Evolutionary conservation across 2,888 invertebrate species (phyloP).

Genomic region (Andrena trimmerana): DNA sequence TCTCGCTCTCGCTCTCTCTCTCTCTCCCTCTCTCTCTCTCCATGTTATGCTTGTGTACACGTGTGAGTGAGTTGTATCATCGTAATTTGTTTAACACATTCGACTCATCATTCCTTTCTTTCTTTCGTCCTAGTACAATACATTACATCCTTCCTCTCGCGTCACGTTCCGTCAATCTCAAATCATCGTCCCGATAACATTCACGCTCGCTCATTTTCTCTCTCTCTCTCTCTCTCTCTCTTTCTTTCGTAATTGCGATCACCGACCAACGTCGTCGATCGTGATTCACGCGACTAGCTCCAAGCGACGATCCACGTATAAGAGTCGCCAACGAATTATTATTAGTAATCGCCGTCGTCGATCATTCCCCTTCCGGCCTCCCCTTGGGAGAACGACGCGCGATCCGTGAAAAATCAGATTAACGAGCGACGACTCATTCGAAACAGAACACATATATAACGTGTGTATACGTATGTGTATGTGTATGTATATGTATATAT

Average conservation of each 20-base stretch:
- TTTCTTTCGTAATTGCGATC: conserved; percentile 24
- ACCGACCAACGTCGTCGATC: conserved; percentile 22
- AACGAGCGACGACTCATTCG: conserved; percentile 40
- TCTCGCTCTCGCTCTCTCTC: no score
- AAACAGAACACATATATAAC: conserved; percentile 28
- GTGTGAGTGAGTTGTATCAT: conserved; percentile 1
- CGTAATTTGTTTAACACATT: conserved; percentile 13
- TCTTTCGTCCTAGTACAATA: conserved; percentile 4
- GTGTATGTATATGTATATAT: conserved; percentile 32
- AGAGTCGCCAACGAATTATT: conserved; percentile 32
- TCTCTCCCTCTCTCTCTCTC: no score
- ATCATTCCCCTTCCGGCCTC: conserved; percentile 46
- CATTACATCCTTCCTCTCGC: conserved; percentile 2
- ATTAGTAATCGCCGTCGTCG: conserved; percentile 32
- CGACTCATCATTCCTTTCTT: conserved; percentile 12
- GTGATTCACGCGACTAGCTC: conserved; percentile 70
- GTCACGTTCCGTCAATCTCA: conserved; percentile 30
- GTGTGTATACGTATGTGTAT: conserved; percentile 13
- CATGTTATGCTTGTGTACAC: neutral
- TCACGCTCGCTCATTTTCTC: conserved; percentile 28
- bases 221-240: conserved; percentile 11
- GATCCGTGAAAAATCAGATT: conserved; percentile 38
- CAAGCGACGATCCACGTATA: conserved; percentile 57
- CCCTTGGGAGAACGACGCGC: conserved; percentile 24
- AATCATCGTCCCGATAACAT: conserved; percentile 33